phyloP scores from a whole-genome alignment of 2,888 invertebrate species.

The Tineola bisselliella region DNA sequence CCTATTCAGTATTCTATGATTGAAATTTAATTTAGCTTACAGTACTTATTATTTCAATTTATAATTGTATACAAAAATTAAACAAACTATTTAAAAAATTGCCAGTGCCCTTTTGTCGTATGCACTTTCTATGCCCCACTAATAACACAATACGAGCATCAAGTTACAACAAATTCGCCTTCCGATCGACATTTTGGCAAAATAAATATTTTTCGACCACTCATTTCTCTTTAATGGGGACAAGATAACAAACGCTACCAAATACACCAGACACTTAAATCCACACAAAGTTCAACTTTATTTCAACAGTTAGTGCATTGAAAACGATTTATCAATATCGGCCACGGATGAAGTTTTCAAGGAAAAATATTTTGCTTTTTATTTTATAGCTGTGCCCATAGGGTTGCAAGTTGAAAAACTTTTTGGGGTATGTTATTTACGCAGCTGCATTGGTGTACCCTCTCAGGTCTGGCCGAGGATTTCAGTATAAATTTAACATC shows the following conservation, averaged over 20 bases:
- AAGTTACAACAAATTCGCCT: conserved; percentile 12
- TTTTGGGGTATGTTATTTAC: conserved; percentile 21
- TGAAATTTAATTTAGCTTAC: no score
- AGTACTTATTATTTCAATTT: no score
- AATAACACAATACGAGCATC: not conserved
- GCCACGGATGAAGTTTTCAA: not conserved
- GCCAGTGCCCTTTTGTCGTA: no score
- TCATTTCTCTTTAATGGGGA: conserved; percentile 23
- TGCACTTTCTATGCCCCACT: no score
- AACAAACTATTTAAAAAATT: no score
- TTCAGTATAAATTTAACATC: conserved; percentile 18
- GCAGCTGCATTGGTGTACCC: conserved; percentile 23
- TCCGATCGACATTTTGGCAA: conserved; percentile 17
- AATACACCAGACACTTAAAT: not conserved
- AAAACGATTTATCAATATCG: not conserved
- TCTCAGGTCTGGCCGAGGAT: conserved; percentile 17
- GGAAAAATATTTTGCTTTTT: no score
- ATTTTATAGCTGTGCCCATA: not conserved
- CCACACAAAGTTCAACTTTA: not conserved
- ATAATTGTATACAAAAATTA: no score
- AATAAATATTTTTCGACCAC: conserved; percentile 28
- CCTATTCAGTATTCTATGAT: no score
- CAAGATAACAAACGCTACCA: conserved; percentile 18
- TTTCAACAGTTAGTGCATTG: not conserved
- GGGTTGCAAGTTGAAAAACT: not conserved